These are phyloP conservation scores for Holotrichia oblita DNA, from an alignment of 1,140 invertebrate genomes.

Conservation along the genomic window DNA sequence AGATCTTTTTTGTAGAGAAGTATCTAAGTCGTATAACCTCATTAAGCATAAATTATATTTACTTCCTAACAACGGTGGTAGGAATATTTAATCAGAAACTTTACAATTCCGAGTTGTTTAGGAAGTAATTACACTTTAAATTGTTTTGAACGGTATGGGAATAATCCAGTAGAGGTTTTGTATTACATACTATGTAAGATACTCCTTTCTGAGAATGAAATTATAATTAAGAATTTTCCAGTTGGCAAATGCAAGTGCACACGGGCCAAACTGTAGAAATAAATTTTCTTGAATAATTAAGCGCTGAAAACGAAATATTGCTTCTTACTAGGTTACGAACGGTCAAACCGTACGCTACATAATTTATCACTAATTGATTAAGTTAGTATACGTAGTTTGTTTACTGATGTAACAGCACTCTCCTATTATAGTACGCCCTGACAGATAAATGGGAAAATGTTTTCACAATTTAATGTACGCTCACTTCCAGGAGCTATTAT, in stretches of 20 bases:
- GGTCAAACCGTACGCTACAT: not conserved
- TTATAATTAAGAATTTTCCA: not conserved
- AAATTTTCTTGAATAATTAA: constrained; percentile 17
- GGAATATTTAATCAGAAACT: not conserved
- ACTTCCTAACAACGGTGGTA: no score
- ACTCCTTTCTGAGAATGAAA: not conserved
- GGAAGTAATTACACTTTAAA: constrained; percentile 6
- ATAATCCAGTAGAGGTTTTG: not conserved
- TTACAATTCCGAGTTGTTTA: not conserved
- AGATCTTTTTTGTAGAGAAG: no score
- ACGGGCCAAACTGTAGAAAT: not conserved
- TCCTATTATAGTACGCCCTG: not conserved
- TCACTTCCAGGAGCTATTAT: not conserved
- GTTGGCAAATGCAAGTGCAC: not conserved
- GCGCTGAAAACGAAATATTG: not conserved
- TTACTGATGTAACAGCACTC: not conserved
- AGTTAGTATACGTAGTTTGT: not conserved
- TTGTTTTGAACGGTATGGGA: not conserved
- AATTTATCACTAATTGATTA: constrained; percentile 3
- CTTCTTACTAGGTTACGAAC: not conserved
- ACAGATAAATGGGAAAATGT: not conserved
- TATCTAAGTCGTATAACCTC: no score
- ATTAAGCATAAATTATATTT: no score
- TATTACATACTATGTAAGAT: constrained; percentile 6
- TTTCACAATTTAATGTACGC: not conserved